These are phyloP conservation scores for Tachina grossa DNA, from an alignment of 2,888 invertebrate genomes.

Conservation along the genomic window DNA sequence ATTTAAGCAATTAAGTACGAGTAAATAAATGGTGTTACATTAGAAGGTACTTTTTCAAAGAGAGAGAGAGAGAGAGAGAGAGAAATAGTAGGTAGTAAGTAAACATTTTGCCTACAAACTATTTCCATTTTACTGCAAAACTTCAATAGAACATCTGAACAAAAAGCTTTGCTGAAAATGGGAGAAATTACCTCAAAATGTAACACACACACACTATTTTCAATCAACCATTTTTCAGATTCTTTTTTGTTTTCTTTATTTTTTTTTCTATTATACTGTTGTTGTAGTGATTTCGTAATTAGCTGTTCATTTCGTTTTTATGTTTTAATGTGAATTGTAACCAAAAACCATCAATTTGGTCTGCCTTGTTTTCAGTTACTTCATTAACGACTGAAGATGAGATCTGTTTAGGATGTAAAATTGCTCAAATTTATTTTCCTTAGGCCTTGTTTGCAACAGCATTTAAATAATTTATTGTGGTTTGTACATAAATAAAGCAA, in stretches of 20 bases:
- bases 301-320: neutral
- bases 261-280: neutral
- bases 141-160: neutral
- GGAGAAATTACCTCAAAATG: neutral
- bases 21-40: neutral
- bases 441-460: constrained; percentile 9
- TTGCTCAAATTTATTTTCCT: neutral
- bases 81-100: too few relatives aligned
- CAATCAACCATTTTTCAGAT: constrained; percentile 2
- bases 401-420: neutral
- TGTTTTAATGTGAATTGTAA: neutral
- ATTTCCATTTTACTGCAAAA: too few relatives aligned
- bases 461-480: constrained; percentile 32
- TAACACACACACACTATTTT: neutral
- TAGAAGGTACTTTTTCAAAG: neutral
- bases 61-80: too few relatives aligned
- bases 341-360: constrained; percentile 31
- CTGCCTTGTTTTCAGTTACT: constrained; percentile 6
- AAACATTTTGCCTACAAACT: too few relatives aligned
- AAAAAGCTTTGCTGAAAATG: neutral
- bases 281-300: constrained; percentile 33
- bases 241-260: neutral
- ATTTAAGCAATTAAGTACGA: neutral
- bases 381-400: neutral
- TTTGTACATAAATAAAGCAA: constrained; percentile 18